Evolutionary conservation across 2,113 vertebrate genomes (phyloP).

Genomic region (Anarhynchus alexandrinus): DNA sequence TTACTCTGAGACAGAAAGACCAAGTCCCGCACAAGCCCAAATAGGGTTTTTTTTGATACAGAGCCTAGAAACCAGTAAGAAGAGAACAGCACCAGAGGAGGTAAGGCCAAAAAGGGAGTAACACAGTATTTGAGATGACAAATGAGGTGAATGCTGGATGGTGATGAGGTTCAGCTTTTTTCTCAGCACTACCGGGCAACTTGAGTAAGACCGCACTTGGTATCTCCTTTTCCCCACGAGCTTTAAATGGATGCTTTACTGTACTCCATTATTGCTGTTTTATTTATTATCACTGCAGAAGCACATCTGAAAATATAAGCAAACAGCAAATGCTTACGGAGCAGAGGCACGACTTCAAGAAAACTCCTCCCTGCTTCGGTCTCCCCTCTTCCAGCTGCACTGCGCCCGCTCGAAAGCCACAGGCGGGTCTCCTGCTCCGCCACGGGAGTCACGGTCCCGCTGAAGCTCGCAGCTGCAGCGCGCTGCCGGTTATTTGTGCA

Average conservation of each 20-base stretch:
- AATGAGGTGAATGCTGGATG: neutral
- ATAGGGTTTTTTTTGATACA: neutral
- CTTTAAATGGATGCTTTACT: neutral
- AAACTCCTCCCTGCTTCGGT: neutral
- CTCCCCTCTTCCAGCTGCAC: neutral
- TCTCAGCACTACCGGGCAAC: neutral
- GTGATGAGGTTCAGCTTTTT: neutral
- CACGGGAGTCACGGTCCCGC: neutral
- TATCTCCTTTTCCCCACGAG: neutral
- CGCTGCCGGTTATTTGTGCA: neutral
- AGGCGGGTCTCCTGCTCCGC: neutral
- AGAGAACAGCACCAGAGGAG: neutral
- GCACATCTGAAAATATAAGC: neutral
- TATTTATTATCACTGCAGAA: neutral
- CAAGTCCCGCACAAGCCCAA: neutral
- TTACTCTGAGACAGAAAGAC: neutral
- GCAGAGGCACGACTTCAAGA: neutral
- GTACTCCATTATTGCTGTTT: neutral
- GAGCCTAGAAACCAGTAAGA: neutral
- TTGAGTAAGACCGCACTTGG: neutral
- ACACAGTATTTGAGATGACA: neutral
- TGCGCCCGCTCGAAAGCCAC: neutral
- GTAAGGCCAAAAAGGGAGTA: neutral
- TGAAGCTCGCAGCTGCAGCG: neutral
- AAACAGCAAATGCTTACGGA: neutral